These are phyloP conservation scores for Crenichthys baileyi DNA, from an alignment of 2,797 vertebrate species.

Conservation along the genomic window DNA sequence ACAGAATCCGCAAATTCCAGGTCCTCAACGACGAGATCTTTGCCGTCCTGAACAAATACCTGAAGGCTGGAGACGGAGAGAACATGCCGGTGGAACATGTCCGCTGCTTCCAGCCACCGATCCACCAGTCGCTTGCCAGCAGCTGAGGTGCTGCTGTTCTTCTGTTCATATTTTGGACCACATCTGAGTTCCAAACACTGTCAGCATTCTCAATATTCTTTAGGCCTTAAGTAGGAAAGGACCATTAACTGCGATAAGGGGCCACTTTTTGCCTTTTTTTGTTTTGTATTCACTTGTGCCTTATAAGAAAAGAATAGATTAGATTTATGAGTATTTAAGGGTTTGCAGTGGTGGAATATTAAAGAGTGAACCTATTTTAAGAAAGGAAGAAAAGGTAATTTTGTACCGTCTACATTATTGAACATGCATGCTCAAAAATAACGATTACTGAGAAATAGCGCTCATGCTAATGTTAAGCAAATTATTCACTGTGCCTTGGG, in stretches of 20 bases:
- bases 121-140: constrained; percentile 97
- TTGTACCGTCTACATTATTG: constrained; percentile 68
- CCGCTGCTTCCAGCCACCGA: constrained; percentile 97
- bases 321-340: constrained; percentile 83
- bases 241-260: constrained; percentile 54
- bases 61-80: constrained; percentile 95
- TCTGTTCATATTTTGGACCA: constrained; percentile 76
- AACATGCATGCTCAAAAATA: constrained; percentile 75
- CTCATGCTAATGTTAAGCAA: constrained; percentile 72
- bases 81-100: constrained; percentile 96
- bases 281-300: constrained; percentile 83
- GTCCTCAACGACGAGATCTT: constrained; percentile 96
- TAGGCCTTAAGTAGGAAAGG: constrained; percentile 38
- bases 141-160: constrained; percentile 77
- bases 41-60: constrained; percentile 94
- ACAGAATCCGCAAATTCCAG: constrained; percentile 97
- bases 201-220: constrained; percentile 41
- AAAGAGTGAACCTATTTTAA: constrained; percentile 56
- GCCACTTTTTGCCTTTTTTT: constrained; percentile 58
- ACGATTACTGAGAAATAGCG: constrained; percentile 56
- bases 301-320: constrained; percentile 77
- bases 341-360: constrained; percentile 74
- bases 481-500: constrained; percentile 80
- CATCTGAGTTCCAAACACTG: constrained; percentile 47
- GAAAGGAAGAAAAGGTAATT: constrained; percentile 38